Evolutionary conservation across 2,888 invertebrate genomes (phyloP).

Genomic region (Criorhina ranunculi): DNA sequence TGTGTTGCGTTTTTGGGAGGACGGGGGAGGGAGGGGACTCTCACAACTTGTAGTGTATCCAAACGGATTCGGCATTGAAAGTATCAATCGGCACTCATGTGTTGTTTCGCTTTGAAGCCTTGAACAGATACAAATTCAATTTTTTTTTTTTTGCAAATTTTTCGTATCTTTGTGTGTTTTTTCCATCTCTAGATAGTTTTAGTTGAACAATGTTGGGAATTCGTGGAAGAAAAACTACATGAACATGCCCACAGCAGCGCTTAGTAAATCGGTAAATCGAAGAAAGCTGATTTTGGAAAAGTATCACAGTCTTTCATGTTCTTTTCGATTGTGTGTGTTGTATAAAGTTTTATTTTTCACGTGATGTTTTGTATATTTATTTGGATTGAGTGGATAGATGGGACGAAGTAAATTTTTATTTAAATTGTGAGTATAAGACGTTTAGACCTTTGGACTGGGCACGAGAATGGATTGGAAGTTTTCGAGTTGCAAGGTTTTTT

Average conservation of each 20-base stretch:
- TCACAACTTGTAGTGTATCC: background rate
- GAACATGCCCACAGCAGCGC: background rate
- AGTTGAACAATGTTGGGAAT: slow-evolving; percentile 7
- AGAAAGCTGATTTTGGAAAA: slow-evolving; percentile 20
- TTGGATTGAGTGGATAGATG: background rate
- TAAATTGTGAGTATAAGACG: slow-evolving; percentile 15
- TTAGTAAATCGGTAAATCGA: background rate
- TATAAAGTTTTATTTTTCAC: background rate
- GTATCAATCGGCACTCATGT: slow-evolving; percentile 20
- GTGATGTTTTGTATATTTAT: slow-evolving; percentile 10
- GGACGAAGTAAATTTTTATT: slow-evolving; percentile 4
- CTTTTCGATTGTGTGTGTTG: slow-evolving; percentile 34
- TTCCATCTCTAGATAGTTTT: slow-evolving; percentile 35
- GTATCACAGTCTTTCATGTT: slow-evolving; percentile 26
- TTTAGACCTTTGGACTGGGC: background rate
- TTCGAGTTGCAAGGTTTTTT: too few relatives aligned
- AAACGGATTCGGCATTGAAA: slow-evolving; percentile 43
- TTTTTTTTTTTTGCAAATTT: slow-evolving; percentile 47
- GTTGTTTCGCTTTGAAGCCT: slow-evolving; percentile 40
- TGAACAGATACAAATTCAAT: slow-evolving; percentile 46
- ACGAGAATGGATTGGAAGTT: too few relatives aligned
- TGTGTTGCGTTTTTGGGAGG: background rate
- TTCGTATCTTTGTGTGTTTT: background rate
- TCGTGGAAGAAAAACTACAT: background rate
- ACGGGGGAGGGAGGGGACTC: background rate